Evolutionary conservation across 2,797 vertebrate genomes (phyloP), one percentile per base, ranked within the genome.

Genomic region (Tachyglossus aculeatus): DNA sequence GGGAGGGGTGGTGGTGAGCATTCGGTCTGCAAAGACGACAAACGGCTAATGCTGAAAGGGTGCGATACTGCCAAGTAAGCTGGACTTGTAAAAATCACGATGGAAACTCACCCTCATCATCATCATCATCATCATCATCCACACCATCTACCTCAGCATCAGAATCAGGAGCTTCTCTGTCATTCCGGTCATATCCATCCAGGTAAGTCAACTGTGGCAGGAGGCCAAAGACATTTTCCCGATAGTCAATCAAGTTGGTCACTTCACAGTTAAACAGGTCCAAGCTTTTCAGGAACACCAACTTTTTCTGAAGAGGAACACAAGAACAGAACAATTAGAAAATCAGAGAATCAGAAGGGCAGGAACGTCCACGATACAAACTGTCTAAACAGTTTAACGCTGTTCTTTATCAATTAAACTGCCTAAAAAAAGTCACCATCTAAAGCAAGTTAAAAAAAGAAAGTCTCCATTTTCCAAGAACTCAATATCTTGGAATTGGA

Each of bases 191-290:
- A 11, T 95, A 97, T 2, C 96, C 96, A 21, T 97, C 96, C 86
- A 98, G 91, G 80, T 96, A 97, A 27, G 94, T 96, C 74, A 98
- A 94, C 86, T 96, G 95, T 1, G 96, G 96, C 77, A 98, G 91
- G 47, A 97, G 93, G 73, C 94, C 96, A 83, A 98, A 98, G 60
- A 98, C 95, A 1, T 95, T 96, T 87, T 97, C 96, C 90, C 96
- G 94, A 88, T 98, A 98, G 88, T 96, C 95, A 4, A 95, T 96
- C 64, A 96, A 89, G 86, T 96, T 95, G 67, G 96, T 98, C 78
- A 98, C 96, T 92, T 98, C 96, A 91, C 96, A 98, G 92, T 97
- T 97, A 89, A 97, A 98, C 78, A 98, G 89, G 88, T 98, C 96
- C 87, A 98, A 91, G 89, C 95, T 97, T 91, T 96, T 97, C 88